These are phyloP conservation scores for Porites rus DNA, from an alignment of 92 coral and sea anemone genomes.

Conservation along the genomic window DNA sequence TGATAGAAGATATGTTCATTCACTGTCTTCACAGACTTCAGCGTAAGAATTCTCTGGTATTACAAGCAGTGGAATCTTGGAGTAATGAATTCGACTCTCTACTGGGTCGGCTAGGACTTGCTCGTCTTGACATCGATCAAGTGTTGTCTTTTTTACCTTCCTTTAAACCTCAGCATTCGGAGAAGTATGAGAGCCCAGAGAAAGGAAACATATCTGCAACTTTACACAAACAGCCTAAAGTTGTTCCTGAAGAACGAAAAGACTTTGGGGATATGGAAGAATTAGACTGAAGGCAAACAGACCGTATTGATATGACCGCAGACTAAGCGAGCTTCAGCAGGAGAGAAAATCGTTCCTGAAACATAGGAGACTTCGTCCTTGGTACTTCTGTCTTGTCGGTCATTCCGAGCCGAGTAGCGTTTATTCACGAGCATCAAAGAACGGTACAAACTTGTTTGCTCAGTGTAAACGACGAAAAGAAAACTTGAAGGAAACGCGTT, in stretches of 20 bases:
- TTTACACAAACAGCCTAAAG: not conserved
- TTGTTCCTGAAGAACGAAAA: not conserved
- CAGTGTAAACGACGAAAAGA: too few species aligned
- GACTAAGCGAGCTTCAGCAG: not conserved
- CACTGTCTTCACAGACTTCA: slow-evolving; percentile 5
- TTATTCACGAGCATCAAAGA: too few species aligned
- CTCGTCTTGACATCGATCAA: slow-evolving; percentile 16
- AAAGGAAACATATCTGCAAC: not conserved
- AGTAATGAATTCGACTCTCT: not conserved
- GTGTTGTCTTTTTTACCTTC: slow-evolving; percentile 14
- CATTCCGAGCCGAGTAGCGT: too few species aligned
- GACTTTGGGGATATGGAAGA: slow-evolving; percentile 68
- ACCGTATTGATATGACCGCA: not conserved
- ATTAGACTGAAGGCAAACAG: slow-evolving; percentile 31
- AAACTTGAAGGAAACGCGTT: too few species aligned
- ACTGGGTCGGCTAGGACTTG: slow-evolving; percentile 16
- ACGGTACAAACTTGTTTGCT: too few species aligned
- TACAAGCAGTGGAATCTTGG: slow-evolving; percentile 26
- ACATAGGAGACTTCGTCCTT: too few species aligned
- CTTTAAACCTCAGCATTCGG: not conserved
- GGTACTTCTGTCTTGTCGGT: too few species aligned
- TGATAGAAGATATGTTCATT: not conserved
- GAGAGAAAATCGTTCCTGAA: too few species aligned
- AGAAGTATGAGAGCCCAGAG: not conserved
- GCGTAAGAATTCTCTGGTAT: slow-evolving; percentile 15